phyloP scores from a whole-genome alignment of 2,113 vertebrate genomes.

The Antidorcas marsupialis region DNA sequence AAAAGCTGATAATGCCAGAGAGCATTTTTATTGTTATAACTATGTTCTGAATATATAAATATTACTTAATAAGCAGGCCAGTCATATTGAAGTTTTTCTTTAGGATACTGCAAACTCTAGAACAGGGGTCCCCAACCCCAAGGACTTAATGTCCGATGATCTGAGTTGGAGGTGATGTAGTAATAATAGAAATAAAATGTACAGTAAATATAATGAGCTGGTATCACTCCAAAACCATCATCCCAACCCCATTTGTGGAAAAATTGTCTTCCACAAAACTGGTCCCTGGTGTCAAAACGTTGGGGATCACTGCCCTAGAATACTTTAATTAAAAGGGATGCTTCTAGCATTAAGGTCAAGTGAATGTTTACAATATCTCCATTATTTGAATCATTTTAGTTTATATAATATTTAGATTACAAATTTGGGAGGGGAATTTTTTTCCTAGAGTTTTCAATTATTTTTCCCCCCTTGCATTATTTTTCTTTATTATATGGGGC shows the following conservation, averaged over 20 bases:
- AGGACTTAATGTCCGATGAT: not conserved
- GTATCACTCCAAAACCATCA: not conserved
- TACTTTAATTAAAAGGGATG: not conserved
- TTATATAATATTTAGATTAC: not conserved
- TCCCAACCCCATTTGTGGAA: not conserved
- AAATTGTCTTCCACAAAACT: not conserved
- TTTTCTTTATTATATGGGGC: not conserved
- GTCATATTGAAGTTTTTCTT: not conserved
- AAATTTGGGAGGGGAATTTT: not conserved
- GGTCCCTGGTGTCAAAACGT: not conserved
- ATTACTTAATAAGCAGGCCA: not conserved
- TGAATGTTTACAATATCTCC: not conserved
- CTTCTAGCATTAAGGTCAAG: not conserved
- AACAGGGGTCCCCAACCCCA: not conserved
- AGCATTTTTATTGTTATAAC: not conserved
- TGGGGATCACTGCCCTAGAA: not conserved
- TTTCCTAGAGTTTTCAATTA: not conserved
- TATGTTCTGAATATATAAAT: not conserved
- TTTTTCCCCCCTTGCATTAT: not conserved
- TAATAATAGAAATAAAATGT: not conserved
- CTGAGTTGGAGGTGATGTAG: not conserved
- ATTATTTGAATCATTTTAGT: not conserved
- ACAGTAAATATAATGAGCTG: not conserved
- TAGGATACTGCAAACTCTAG: not conserved
- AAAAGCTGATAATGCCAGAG: not conserved